Base-by-base conservation (phyloP, 2,113 vertebrate genomes). In the Rutilus rutilus region DNA sequence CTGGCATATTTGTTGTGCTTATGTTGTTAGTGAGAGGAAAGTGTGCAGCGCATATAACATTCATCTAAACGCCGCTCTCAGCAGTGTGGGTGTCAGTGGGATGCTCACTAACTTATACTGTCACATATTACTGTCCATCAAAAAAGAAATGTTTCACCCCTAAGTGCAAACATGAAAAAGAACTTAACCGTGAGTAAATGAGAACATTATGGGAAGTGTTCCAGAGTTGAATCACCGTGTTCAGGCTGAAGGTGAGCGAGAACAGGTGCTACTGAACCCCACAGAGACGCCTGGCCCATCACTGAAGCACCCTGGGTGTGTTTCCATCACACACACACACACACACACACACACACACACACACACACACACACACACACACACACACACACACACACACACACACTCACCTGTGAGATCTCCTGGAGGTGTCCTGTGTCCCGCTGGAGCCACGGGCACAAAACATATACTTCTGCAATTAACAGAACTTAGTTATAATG, bases 191-290 rank as follows among this genome's bases (percentile, higher is more conserved):
- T 57, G 54, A 57, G 54, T 57, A 57, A 57, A 57, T 21, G 5
- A 7, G 52, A 19, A 54, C 52, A 54, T 54, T 54, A 54, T 21
- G 52, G 5, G 47, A 52, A 52, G 47, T 33, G 36, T 33, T 54
- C 47, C 47, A 77, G 74, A 19, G 17, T 15, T 77, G 74, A 77
- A 6, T 77, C 47, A 6, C 25, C 33, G 15, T 77, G 27, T 0
- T 77, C 74, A 33, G 47, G 45, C 25, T 77, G 45, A 77, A 77
- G 74, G 74, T 54, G 74, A 77, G 47, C 9, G 47, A 54, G 50
- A 54, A 77, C 74, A 77, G 74, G 74, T 77, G 74, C 47, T 54
- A 52, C 74, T 54, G 74, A 77, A 19, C 47, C 74, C 74, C 27
- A 54, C 74, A 54, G 74, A 77, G 74, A 8, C 8, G 4, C 27